Conservation (phyloP, 2,113 vertebrate species). For the Craseonycteris thonglongyai region DNA sequence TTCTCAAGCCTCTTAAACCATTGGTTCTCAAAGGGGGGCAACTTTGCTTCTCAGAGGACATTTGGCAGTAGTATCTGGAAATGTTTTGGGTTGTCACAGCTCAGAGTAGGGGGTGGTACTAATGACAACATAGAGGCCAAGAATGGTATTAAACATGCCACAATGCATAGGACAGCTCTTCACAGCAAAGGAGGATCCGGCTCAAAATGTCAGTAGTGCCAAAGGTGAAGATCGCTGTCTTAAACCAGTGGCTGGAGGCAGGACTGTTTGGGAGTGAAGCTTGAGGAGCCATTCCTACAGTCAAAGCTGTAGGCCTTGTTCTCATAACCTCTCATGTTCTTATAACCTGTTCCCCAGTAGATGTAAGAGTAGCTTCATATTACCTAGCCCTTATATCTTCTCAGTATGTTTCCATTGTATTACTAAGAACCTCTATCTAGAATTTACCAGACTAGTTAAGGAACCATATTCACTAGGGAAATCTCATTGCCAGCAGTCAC, state of each 20-base stretch:
- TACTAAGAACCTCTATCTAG: not conserved
- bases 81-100: not conserved
- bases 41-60: not conserved
- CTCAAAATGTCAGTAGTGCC: not conserved
- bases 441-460: not conserved
- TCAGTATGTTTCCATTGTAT: constrained; percentile 2
- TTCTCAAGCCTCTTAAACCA: not conserved
- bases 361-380: not conserved
- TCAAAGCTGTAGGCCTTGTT: not conserved
- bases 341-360: not conserved
- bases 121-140: not conserved
- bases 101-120: not conserved
- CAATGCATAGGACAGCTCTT: not conserved
- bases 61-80: not conserved
- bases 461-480: not conserved
- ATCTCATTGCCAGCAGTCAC: not conserved
- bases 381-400: not conserved
- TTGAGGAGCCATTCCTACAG: not conserved
- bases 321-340: not conserved
- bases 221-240: not conserved
- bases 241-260: not conserved
- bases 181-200: not conserved
- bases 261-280: not conserved
- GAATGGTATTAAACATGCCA: not conserved
- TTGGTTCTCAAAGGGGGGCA: not conserved